These are phyloP conservation scores for Nesogale talazaci DNA, from an alignment of 2,113 vertebrate species.

Conservation along the genomic window DNA sequence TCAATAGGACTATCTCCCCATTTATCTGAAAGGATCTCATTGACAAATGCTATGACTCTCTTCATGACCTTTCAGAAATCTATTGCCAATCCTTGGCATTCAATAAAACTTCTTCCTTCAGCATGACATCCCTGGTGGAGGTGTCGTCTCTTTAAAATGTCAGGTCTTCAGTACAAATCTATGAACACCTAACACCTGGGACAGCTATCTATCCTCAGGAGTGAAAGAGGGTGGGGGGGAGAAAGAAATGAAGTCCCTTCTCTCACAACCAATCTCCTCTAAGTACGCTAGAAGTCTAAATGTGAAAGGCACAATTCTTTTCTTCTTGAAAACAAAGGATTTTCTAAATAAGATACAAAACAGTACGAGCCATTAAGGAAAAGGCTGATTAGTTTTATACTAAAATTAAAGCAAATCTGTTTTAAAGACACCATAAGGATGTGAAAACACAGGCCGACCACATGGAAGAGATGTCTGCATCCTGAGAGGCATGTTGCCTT, in stretches of 20 bases:
- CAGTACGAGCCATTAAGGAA: neutral
- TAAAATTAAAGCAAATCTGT: neutral
- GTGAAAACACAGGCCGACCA: neutral
- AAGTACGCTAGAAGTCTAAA: neutral
- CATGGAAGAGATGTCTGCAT: neutral
- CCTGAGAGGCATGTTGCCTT: neutral
- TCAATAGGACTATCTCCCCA: neutral
- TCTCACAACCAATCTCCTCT: neutral
- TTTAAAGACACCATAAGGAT: neutral
- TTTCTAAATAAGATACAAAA: neutral
- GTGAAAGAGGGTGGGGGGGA: neutral
- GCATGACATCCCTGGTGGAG: conserved; percentile 55
- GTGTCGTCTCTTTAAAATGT: conserved; percentile 55
- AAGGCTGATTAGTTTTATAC: neutral
- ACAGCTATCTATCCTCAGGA: neutral
- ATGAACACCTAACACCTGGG: neutral
- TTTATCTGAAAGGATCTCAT: neutral
- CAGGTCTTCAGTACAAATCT: neutral
- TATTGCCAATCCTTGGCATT: conserved; percentile 30
- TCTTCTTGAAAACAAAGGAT: neutral
- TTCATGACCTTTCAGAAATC: conserved; percentile 1
- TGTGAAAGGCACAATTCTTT: neutral
- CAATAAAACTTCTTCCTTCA: conserved; percentile 80
- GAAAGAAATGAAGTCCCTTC: neutral
- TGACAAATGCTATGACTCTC: neutral